phyloP scores from a whole-genome alignment of 2,888 invertebrate species.

The Elysia crispata region DNA sequence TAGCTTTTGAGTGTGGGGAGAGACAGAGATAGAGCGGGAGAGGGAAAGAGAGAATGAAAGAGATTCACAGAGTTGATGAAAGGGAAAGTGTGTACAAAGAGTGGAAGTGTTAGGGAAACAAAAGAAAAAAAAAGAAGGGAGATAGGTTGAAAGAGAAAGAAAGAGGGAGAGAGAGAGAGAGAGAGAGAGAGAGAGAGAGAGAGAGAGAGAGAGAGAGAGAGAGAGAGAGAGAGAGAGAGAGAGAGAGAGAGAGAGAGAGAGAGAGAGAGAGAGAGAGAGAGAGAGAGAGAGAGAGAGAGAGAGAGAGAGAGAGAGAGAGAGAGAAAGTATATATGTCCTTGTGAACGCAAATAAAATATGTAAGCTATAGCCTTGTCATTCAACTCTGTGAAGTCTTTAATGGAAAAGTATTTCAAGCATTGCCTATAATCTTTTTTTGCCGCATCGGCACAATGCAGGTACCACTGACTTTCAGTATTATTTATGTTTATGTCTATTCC shows the following conservation, averaged over 20 bases:
- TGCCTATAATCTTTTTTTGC: too few relatives aligned
- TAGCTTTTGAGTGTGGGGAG: not conserved
- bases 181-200: not conserved
- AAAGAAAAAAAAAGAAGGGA: not conserved
- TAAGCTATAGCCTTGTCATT: too few relatives aligned
- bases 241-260: conserved; percentile 2
- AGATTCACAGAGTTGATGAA: not conserved
- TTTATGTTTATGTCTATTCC: too few relatives aligned
- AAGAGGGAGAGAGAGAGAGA: not conserved
- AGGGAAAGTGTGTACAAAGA: not conserved
- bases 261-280: conserved; percentile 6
- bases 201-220: conserved; percentile 14
- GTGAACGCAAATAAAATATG: too few relatives aligned
- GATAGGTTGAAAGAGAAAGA: not conserved
- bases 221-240: conserved; percentile 28
- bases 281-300: conserved; percentile 15
- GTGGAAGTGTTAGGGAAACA: not conserved
- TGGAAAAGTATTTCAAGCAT: too few relatives aligned
- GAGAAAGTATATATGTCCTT: too few relatives aligned
- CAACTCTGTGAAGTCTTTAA: too few relatives aligned
- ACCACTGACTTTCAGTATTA: too few relatives aligned
- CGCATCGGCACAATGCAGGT: too few relatives aligned
- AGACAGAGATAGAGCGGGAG: not conserved
- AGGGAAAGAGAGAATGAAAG: not conserved
- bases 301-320: too few relatives aligned